phyloP scores from a whole-genome alignment of 2,797 vertebrate genomes.

The Catharus ustulatus region DNA sequence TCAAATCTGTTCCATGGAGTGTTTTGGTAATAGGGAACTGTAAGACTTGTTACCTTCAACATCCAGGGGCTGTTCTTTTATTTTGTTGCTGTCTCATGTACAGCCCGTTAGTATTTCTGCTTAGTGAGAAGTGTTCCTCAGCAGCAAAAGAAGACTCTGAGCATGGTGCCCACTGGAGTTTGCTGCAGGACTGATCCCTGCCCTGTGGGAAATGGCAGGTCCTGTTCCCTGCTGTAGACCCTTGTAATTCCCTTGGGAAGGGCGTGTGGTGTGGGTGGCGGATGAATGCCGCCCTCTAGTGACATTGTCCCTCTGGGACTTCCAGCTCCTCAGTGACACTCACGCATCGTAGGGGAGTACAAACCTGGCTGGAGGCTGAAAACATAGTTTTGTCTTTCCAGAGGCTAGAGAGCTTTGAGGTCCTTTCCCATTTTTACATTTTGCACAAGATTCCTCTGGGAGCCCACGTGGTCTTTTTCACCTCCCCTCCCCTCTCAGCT shows the following conservation, averaged over 20 bases:
- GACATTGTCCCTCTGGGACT: neutral
- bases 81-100: neutral
- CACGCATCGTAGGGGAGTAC: accelerated
- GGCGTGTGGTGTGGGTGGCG: neutral
- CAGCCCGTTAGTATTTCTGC: neutral
- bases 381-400: neutral
- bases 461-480: neutral
- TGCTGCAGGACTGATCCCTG: neutral
- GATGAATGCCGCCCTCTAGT: slow-evolving; percentile 47
- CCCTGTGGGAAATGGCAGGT: neutral
- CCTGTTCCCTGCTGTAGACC: neutral
- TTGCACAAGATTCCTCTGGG: neutral
- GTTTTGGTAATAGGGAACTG: neutral
- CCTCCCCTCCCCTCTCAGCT: neutral
- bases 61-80: neutral
- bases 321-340: neutral
- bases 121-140: neutral
- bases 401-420: neutral
- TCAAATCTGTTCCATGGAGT: neutral
- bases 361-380: neutral
- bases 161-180: neutral
- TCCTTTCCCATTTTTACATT: neutral
- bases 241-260: neutral
- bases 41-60: neutral
- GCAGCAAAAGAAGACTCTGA: neutral